Evolutionary conservation across 2,888 invertebrate species (phyloP), one percentile per base, ranked within the genome.

Genomic region (Lasius fuliginosus): DNA sequence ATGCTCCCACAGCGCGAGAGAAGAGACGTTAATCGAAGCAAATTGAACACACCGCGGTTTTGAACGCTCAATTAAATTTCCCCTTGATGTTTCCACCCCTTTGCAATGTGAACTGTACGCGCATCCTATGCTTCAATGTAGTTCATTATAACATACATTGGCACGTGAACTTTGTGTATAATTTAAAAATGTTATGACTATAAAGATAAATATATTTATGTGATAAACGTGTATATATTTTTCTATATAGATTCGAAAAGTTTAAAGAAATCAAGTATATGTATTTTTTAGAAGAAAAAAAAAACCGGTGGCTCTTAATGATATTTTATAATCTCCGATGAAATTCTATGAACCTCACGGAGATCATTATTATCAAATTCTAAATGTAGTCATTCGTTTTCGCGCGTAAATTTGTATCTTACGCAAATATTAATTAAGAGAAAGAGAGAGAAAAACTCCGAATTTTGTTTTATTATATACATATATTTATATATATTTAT

Each of bases 271-370:
- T 69, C 9, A 40, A 58, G 12, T 49, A 18, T 56, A 40, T 60
- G 18, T 60, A n/a, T 11, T 27, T 42, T 8, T 33, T 33, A 30
- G 56, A 60, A 60, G 36, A 73, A 87, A 84, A 74, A 82, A 81
- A 62, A 73, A 60, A 60, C 71, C 86, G 84, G 18, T n/a, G 60
- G 27, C 46, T 49, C 87, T 87, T 93, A 92, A 92, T 92, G 87
- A 92, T 91, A 84, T 88, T 91, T 93, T 92, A 92, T 87, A 89
- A 88, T 87, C 88, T 40, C 68, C 15, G 56, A 91, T 88, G 76
- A 88, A 89, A 91, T 92, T 92, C 92, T 86, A 74, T 90, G 91
- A 93, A 92, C 82, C 77, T 75, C 82, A 83, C 71, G 75, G 86
- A 82, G 87, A 89, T 89, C 87, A 85, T 91, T 86, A 89, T 86